phyloP scores from a whole-genome alignment of 2,797 vertebrate genomes.

The Streptopelia turtur region DNA sequence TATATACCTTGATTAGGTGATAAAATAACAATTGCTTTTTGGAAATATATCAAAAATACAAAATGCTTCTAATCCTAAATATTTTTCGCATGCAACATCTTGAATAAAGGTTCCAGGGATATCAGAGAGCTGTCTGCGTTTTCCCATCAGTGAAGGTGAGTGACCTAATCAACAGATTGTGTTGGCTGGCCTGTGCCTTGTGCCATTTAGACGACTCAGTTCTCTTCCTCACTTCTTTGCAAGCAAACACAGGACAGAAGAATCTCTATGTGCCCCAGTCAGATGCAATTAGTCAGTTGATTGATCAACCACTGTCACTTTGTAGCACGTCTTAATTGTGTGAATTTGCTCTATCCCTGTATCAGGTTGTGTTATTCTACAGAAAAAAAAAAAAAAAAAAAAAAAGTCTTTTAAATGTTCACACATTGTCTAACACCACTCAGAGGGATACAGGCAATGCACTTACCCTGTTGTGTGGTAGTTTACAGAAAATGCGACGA shows the following conservation, averaged over 20 bases:
- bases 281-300: background rate
- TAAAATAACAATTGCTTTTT: background rate
- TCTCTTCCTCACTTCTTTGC: background rate
- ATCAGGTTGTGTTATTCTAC: background rate
- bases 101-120: background rate
- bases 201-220: background rate
- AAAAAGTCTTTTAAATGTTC: background rate
- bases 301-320: background rate
- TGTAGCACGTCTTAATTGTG: background rate
- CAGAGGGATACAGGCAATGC: background rate
- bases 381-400: background rate
- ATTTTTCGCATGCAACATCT: background rate
- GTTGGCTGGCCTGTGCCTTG: background rate
- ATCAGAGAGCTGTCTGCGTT: background rate
- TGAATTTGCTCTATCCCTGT: background rate
- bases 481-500: background rate
- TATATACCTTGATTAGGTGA: background rate
- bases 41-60: background rate
- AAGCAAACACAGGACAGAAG: background rate
- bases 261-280: background rate
- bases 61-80: background rate
- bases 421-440: background rate
- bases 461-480: background rate
- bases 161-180: background rate
- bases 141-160: background rate